phyloP scores from a whole-genome alignment of 1,140 invertebrate genomes.

The Leptonema lineaticorne region DNA sequence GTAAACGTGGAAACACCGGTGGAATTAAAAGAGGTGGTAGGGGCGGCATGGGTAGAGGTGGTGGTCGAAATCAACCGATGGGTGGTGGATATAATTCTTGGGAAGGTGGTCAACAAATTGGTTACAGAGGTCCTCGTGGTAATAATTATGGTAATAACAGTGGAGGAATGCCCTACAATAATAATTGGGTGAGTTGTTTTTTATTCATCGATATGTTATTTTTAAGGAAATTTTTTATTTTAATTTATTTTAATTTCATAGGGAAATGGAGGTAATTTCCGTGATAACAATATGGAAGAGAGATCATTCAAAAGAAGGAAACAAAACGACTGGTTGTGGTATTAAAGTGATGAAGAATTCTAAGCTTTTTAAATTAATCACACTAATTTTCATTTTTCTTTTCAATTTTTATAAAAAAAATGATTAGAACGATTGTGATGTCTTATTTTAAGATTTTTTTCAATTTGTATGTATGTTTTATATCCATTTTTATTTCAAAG shows the following conservation, averaged over 20 bases:
- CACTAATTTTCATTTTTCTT: background rate
- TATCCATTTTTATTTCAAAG: background rate
- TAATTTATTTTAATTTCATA: slow-evolving; percentile 7
- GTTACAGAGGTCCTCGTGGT: slow-evolving; percentile 13
- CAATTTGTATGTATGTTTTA: background rate
- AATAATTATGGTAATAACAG: slow-evolving; percentile 13
- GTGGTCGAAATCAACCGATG: slow-evolving; percentile 18
- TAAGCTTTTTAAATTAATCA: background rate
- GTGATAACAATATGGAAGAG: slow-evolving; percentile 33
- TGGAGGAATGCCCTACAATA: slow-evolving; percentile 11
- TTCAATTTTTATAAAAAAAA: background rate
- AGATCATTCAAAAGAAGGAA: slow-evolving; percentile 39
- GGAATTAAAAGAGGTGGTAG: slow-evolving; percentile 15
- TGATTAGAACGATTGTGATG: too few relatives aligned
- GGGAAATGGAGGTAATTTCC: slow-evolving; percentile 36
- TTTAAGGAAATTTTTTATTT: background rate
- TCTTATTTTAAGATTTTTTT: too few relatives aligned
- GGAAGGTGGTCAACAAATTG: slow-evolving; percentile 4
- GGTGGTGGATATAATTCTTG: slow-evolving; percentile 21
- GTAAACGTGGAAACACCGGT: background rate
- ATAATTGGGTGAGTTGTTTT: slow-evolving; percentile 21
- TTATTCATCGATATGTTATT: background rate
- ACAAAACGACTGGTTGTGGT: slow-evolving; percentile 40
- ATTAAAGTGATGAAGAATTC: slow-evolving; percentile 28
- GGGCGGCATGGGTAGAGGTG: slow-evolving; percentile 22